A percentile compares a stretch with the other conserved stretches of the same genome.
Conservation (phyloP, 2,888 invertebrate genomes). For the Pimpla rufipes region DNA sequence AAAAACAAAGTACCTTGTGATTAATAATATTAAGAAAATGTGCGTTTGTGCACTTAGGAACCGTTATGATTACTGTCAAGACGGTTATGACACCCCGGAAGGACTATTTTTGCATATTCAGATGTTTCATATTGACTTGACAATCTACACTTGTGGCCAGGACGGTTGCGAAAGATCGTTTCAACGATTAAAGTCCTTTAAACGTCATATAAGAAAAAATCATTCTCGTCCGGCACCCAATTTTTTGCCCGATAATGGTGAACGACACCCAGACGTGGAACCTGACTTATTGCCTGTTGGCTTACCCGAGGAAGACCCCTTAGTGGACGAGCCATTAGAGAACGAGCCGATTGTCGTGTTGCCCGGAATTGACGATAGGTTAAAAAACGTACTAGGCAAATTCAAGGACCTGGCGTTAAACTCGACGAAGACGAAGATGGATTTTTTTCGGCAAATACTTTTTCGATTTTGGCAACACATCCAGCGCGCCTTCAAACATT, state of each 20-base stretch:
- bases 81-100: constrained; percentile 26
- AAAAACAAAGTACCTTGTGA: not conserved
- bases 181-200: constrained; percentile 46
- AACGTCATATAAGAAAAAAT: constrained; percentile 47
- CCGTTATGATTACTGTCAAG: constrained; percentile 16
- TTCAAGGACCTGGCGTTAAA: too few relatives aligned
- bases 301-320: not conserved
- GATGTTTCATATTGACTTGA: constrained; percentile 39
- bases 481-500: too few relatives aligned
- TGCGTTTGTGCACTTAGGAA: constrained; percentile 13
- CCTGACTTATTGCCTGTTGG: not conserved
- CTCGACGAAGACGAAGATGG: too few relatives aligned
- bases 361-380: constrained; percentile 7
- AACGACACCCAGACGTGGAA: constrained; percentile 16
- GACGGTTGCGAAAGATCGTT: constrained; percentile 26
- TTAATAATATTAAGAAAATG: not conserved
- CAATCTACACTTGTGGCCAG: constrained; percentile 42
- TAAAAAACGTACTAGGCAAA: constrained; percentile 24
- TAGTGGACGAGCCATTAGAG: not conserved
- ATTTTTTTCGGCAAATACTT: too few relatives aligned
- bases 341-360: constrained; percentile 1
- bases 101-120: constrained; percentile 30
- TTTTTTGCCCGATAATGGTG: constrained; percentile 10
- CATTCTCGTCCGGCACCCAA: constrained; percentile 35
- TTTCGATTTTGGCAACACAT: too few relatives aligned